phyloP scores from a whole-genome alignment of 2,113 vertebrate species.

The Naja naja region DNA sequence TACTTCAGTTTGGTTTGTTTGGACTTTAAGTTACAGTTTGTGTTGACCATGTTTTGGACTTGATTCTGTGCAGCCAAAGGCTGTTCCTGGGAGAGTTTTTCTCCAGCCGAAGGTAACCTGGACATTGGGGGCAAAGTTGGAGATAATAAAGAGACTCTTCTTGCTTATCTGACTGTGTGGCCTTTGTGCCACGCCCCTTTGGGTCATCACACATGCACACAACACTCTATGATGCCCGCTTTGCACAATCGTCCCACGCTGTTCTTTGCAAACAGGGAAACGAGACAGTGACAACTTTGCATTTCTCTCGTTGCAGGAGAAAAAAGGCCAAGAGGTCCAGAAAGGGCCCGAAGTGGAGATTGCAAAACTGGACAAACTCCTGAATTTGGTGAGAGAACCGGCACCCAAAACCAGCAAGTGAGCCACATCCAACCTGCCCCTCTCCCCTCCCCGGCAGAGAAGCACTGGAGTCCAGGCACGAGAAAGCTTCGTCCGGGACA shows the following conservation, averaged over 20 bases:
- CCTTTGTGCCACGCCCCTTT: too few species aligned
- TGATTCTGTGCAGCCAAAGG: too few species aligned
- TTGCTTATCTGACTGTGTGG: too few species aligned
- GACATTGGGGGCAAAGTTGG: too few species aligned
- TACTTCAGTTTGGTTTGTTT: too few species aligned
- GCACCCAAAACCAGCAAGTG: neutral
- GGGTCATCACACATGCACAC: too few species aligned
- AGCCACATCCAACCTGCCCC: neutral
- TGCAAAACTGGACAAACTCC: conserved; percentile 89
- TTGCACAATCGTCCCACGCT: neutral
- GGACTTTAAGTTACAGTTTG: too few species aligned
- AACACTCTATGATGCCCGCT: neutral
- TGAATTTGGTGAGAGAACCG: conserved; percentile 78
- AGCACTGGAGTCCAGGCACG: neutral
- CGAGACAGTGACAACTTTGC: neutral
- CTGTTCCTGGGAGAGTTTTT: too few species aligned
- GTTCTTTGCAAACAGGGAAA: neutral
- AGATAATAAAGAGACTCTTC: too few species aligned
- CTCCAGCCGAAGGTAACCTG: too few species aligned
- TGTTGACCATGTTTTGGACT: too few species aligned
- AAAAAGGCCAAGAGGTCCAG: conserved; percentile 85
- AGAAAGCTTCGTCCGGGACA: neutral
- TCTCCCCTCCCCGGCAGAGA: neutral
- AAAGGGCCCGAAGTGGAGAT: conserved; percentile 84
- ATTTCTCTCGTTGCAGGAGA: conserved; percentile 67